Evolutionary conservation across 2,797 vertebrate genomes (phyloP).

Genomic region (Gouania willdenowi): DNA sequence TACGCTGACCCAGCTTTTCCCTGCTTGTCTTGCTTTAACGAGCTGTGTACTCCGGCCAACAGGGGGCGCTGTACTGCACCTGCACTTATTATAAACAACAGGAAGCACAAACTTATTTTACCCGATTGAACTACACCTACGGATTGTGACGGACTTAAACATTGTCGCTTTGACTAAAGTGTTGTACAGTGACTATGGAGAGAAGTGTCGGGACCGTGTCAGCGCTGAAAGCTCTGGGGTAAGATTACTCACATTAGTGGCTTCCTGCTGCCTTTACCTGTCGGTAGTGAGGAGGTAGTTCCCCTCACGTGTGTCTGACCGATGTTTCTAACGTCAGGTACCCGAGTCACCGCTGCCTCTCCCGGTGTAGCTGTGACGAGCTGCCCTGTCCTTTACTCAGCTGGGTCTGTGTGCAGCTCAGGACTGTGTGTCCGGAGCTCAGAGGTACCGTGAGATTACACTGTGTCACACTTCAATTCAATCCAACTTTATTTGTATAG

Average conservation of each 20-base stretch:
- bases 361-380: slow-evolving; percentile 68
- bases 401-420: slow-evolving; percentile 66
- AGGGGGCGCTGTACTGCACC: slow-evolving; percentile 4
- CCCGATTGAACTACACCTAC: no score
- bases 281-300: no score
- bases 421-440: slow-evolving; percentile 37
- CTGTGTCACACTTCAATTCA: not conserved
- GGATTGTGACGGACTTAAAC: no score
- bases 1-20: no score
- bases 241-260: slow-evolving; percentile 3
- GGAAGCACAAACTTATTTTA: no score
- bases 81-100: no score
- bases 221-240: slow-evolving; percentile 66
- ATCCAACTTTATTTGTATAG: no score
- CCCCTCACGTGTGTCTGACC: no score
- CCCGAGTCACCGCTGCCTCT: slow-evolving; percentile 41
- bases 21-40: no score
- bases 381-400: slow-evolving; percentile 73
- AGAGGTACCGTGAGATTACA: slow-evolving; percentile 42
- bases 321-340: no score
- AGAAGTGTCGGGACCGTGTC: slow-evolving; percentile 36
- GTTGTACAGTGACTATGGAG: slow-evolving; percentile 49
- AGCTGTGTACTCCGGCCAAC: slow-evolving; percentile 21
- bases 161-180: no score
- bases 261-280: slow-evolving; percentile 10